Evolutionary conservation across 1,140 invertebrate species (phyloP), one percentile per base, ranked within the genome.

Genomic region (Drosophila littoralis): DNA sequence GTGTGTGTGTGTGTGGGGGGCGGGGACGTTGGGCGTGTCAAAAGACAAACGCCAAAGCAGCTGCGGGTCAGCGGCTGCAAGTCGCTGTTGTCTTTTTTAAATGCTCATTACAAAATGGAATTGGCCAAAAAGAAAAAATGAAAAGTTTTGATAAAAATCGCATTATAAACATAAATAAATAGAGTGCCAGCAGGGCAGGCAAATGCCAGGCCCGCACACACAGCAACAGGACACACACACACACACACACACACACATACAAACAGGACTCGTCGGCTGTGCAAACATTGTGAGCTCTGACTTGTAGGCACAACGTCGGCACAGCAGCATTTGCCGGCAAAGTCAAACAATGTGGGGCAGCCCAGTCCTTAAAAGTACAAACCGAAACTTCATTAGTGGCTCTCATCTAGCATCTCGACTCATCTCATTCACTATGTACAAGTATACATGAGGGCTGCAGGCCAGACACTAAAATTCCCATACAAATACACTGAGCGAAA

Each of bases 141-240:
- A 15, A 84, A 85, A 88, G 79, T 89, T 84, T 80, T 88, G 83
- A 88, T 88, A 88, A 88, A 88, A 88, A 88, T 88, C 83, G 79
- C 89, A 88, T 88, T 89, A 88, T 83, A 88, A 89, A 89, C 79
- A 88, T 88, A 88, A 88, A 88, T 89, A 88, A 88, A 88, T 88
- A 89, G 84, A 75, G 79, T 74, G 83, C 45, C 58, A 63, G 43
- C 46, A 61, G 66, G 32, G n/a, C 48, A 48, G 48, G 57, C 70
- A 73, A 73, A 67, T 68, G 58, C 10, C 46, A 33, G 43, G 63
- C 66, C 57, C 69, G 84, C 64, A 77, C 63, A 73, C 22, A 28
- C 22, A 28, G 22, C 22, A 28, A 28, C 22, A 28, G 22, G 22
- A 28, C 22, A 28, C 22, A 28, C 60, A 59, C 43, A 54, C 48